Percentiles rank a stretch among this genome's conserved stretches.
phyloP scores from a whole-genome alignment of 2,888 invertebrate species.

The Tanytarsus gracilentus region DNA sequence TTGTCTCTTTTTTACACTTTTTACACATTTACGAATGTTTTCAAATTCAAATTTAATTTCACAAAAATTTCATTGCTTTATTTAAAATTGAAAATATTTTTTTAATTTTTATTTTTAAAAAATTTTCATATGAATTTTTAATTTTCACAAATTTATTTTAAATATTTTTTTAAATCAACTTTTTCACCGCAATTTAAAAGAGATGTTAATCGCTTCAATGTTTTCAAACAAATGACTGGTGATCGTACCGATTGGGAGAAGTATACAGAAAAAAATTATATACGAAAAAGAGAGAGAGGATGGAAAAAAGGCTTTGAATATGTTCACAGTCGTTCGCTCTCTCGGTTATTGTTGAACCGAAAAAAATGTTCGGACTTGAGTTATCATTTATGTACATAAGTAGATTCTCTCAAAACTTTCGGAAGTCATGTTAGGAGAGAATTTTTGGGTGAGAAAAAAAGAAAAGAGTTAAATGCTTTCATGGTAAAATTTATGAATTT shows the following conservation, averaged over 20 bases:
- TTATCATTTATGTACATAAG: no score
- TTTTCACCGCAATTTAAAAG: neutral
- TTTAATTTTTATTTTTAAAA: neutral
- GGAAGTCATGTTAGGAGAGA: no score
- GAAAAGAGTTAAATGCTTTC: no score
- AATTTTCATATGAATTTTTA: neutral
- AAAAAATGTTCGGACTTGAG: no score
- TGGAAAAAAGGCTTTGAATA: constrained; percentile 14
- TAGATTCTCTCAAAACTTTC: no score
- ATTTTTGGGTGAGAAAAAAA: no score
- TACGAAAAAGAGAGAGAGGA: neutral
- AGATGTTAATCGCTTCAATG: constrained; percentile 23
- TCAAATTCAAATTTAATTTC: neutral
- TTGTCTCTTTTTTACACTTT: no score
- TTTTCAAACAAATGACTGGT: constrained; percentile 19
- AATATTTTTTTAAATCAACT: neutral
- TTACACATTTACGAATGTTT: no score
- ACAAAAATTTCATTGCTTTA: neutral
- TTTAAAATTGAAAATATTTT: neutral
- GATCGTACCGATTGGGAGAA: constrained; percentile 13
- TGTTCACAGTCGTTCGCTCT: constrained; percentile 1
- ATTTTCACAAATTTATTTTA: neutral
- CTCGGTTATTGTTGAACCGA: no score
- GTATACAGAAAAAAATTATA: constrained; percentile 6
- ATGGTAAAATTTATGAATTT: no score